phyloP scores from a whole-genome alignment of 1,140 invertebrate species.

The Carcinoscorpius rotundicauda region DNA sequence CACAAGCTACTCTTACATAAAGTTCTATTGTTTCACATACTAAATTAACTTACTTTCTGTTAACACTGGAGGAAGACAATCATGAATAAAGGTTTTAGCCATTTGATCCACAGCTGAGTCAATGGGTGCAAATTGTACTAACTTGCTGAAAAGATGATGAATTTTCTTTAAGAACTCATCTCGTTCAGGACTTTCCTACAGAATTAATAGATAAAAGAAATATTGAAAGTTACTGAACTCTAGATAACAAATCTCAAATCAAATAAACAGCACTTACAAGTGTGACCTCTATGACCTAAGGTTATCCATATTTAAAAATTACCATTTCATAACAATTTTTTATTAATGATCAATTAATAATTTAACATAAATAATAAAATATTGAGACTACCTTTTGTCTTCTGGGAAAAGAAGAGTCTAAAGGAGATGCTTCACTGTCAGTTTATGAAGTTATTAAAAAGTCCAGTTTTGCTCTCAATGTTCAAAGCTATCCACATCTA shows the following conservation, averaged over 20 bases:
- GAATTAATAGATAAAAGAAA: background rate
- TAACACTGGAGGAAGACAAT: constrained; percentile 72
- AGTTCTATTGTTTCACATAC: too few species aligned
- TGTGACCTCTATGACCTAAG: constrained; percentile 35
- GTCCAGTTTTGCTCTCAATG: too few species aligned
- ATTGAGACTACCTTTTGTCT: too few species aligned
- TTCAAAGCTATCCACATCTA: too few species aligned
- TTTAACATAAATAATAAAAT: too few species aligned
- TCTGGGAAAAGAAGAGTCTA: too few species aligned
- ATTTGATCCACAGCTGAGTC: constrained; percentile 75
- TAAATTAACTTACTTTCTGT: constrained; percentile 34
- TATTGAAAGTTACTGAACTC: background rate
- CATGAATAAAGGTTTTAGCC: constrained; percentile 66
- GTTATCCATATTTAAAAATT: constrained; percentile 25
- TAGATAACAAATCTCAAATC: background rate
- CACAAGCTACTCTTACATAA: too few species aligned
- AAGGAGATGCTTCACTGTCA: too few species aligned
- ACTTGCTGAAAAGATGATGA: constrained; percentile 45
- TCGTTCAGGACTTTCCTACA: constrained; percentile 34
- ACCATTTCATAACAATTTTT: too few species aligned
- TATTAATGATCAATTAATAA: too few species aligned
- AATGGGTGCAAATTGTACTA: constrained; percentile 53
- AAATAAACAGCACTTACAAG: too few species aligned
- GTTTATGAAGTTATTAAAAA: too few species aligned
- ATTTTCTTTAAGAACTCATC: constrained; percentile 44